Conservation (phyloP, 64 coral and sea anemone species). For the Hydrozoanthus tunicans region DNA sequence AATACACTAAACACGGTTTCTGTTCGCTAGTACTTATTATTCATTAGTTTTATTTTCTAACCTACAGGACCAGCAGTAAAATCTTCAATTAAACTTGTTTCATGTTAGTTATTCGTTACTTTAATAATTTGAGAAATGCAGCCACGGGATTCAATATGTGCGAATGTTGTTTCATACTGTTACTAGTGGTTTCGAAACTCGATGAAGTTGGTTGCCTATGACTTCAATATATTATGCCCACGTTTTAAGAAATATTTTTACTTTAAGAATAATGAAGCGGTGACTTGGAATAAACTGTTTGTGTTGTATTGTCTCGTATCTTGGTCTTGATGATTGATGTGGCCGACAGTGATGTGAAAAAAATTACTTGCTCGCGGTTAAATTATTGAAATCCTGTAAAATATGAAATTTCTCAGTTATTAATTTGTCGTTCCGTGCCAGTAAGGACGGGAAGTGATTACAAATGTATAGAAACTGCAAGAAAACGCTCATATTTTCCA, state of each 20-base stretch:
- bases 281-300: not conserved
- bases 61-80: not conserved
- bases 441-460: slow-evolving; percentile 8
- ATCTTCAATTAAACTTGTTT: not conserved
- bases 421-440: slow-evolving; percentile 5
- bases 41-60: slow-evolving; percentile 13
- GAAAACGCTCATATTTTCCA: not conserved
- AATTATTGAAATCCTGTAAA: not conserved
- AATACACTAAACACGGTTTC: slow-evolving; percentile 30
- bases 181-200: slow-evolving; percentile 23
- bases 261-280: not conserved
- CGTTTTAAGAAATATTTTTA: not conserved
- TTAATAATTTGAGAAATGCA: not conserved
- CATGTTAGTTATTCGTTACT: not conserved
- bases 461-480: not conserved
- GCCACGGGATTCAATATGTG: not conserved
- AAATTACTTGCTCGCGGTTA: not conserved
- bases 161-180: not conserved
- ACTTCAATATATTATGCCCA: slow-evolving; percentile 36
- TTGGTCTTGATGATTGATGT: slow-evolving; percentile 11
- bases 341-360: not conserved
- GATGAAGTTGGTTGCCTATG: not conserved
- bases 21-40: slow-evolving; percentile 35
- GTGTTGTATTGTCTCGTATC: not conserved
- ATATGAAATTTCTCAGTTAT: slow-evolving; percentile 2